Conservation (phyloP, 1,140 invertebrate species). For the Drosophila lini region DNA sequence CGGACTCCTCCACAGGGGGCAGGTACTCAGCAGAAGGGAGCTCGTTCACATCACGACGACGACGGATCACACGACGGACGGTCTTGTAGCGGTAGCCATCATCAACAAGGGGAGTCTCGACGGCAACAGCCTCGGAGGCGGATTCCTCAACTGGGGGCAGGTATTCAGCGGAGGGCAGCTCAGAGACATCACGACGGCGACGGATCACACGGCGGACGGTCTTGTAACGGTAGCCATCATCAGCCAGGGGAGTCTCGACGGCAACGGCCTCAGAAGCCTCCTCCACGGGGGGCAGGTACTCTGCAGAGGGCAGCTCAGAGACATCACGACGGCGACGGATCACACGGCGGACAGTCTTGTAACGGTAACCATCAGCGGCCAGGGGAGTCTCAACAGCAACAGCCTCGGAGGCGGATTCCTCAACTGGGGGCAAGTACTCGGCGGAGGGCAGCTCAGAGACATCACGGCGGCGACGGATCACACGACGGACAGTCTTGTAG, state of each 20-base stretch:
- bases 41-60: constrained; percentile 71
- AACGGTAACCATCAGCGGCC: constrained; percentile 69
- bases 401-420: constrained; percentile 43
- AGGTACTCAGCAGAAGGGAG: constrained; percentile 56
- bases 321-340: constrained; percentile 74
- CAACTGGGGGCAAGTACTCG: constrained; percentile 71
- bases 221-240: constrained; percentile 72
- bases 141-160: constrained; percentile 66
- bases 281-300: constrained; percentile 63
- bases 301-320: constrained; percentile 45
- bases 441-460: constrained; percentile 47
- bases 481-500: constrained; percentile 70
- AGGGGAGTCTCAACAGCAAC: constrained; percentile 42
- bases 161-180: constrained; percentile 60
- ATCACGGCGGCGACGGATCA: constrained; percentile 72
- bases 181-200: constrained; percentile 67
- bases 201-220: constrained; percentile 67
- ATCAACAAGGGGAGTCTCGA: constrained; percentile 45
- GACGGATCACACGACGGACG: constrained; percentile 66
- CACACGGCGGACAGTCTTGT: constrained; percentile 70
- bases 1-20: constrained; percentile 48
- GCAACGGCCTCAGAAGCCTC: constrained; percentile 24
- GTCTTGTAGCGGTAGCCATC: constrained; percentile 77
- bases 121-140: constrained; percentile 30
- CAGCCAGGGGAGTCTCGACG: constrained; percentile 41